Evolutionary conservation across 2,113 vertebrate species (phyloP), one percentile per base, ranked within the genome.

Genomic region (Barbus barbus): DNA sequence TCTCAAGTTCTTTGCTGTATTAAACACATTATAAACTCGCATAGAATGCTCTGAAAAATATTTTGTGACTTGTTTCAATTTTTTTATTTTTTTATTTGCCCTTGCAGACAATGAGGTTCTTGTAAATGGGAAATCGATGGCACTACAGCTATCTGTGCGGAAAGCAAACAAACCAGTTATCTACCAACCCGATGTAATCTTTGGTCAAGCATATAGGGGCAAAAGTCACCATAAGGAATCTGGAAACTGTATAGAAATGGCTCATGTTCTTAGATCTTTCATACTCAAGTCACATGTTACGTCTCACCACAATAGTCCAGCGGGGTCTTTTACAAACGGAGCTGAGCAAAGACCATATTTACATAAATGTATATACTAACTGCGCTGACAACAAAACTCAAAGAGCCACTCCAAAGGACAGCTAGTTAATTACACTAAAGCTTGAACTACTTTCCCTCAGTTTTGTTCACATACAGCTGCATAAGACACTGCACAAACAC

Each of bases 161-260:
- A 90, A 85, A 85, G 92, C 90, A 92, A 93, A 93, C 92, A 91
- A 61, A 44, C 75, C 60, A 69, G 90, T 88, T 75, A 88, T 91
- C 91, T 80, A 88, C 86, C 46, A 4, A 79, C 41, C 77, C 77
- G 75, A 71, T 89, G 92, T 91, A 91, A 92, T 94, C 94, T 95
- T 94, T 94, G 94, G 94, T 95, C 88, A 86, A 93, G 90, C 87
- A 22, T 76, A 88, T 86, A 87, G 87, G 88, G 85, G 89, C 88
- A 84, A 90, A 91, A 91, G 92, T 90, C 87, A 77, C 81, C 76
- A 5, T 12, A 72, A 82, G 84, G 81, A 85, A 86, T 87, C 85
- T 80, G 88, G 77, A 63, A 79, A 65, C 12, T 78, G 53, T 77
- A 60, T 65, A 79, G 84, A 28, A 83, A 85, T 82, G 88, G 90